Evolutionary conservation across 2,797 vertebrate genomes (phyloP).

Genomic region (Esox lucius): DNA sequence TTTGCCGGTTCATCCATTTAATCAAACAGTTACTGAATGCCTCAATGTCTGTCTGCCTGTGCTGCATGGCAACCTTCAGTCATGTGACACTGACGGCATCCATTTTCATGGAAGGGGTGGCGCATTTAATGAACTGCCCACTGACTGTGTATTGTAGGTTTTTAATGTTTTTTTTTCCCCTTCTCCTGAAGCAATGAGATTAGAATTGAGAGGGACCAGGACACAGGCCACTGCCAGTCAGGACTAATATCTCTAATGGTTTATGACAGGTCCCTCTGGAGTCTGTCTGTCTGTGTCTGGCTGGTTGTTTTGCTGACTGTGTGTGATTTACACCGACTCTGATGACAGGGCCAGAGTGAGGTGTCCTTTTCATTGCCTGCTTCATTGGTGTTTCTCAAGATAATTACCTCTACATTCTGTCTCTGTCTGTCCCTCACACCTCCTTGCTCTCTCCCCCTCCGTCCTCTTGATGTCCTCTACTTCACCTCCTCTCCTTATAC

Average conservation of each 20-base stretch:
- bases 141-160: too few relatives aligned
- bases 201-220: too few relatives aligned
- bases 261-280: slow-evolving; percentile 2
- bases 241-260: slow-evolving; percentile 14
- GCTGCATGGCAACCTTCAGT: too few relatives aligned
- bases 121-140: too few relatives aligned
- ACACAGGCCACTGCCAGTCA: not conserved
- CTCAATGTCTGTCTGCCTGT: too few relatives aligned
- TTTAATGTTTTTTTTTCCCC: too few relatives aligned
- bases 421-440: not conserved
- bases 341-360: slow-evolving; percentile 1
- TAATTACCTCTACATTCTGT: not conserved
- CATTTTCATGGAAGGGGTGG: too few relatives aligned
- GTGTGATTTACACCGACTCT: not conserved
- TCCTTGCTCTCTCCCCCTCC: slow-evolving; percentile 3
- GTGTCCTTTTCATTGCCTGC: slow-evolving; percentile 18
- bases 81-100: too few relatives aligned
- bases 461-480: slow-evolving; percentile 12
- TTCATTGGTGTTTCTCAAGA: slow-evolving; percentile 21
- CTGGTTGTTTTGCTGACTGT: not conserved
- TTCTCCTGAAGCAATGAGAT: too few relatives aligned
- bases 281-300: not conserved
- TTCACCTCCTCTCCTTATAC: not conserved
- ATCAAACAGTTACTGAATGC: too few relatives aligned
- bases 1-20: too few relatives aligned